Base-by-base conservation (phyloP, 1,140 invertebrate genomes). In the Lanistes nyassanus region DNA sequence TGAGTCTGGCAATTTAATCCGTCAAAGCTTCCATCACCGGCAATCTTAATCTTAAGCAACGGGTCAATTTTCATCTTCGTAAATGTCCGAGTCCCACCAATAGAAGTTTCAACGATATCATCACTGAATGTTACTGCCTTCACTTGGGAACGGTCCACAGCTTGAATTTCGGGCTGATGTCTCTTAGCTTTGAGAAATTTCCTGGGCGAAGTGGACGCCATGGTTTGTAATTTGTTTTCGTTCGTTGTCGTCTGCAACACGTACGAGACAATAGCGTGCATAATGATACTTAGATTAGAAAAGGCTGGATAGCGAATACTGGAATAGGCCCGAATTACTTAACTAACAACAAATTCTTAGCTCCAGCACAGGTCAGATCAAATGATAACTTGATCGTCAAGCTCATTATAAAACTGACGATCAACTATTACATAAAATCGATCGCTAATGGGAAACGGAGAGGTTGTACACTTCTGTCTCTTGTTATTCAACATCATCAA, bases 31-130 rank as follows among this genome's bases (percentile, higher is more conserved):
- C 51, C 80, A 76, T 69, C 56, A 70, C 39, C 74, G 55, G 72
- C 79, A 78, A 68, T 82, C 58, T 75, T 74, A 78, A 68, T 82
- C 58, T 75, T 74, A 23, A 77, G 68, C 55, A 76, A 68, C 47
- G 81, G 74, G 31, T 86, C 82, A 53, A 70, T 68, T 80, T 85
- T 87, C 37, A 86, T 81, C 76, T 76, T 81, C 16, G 82, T 81
- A n/a, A 76, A 37, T 23, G 73, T 82, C 64, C 86, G 82, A 68
- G 86, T 88, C 16, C 87, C 87, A 65, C 87, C 86, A 37, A 88
- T 84, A 36, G 87, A 88, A 55, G 84, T 88, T 77, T 88, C 87
- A 21, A 85, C 78, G 56, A 80, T 83, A 56, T 88, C 81, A 58
- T 76, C 37, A 64, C 82, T 86, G 66, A 88, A 88, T 62, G 78